Conservation (phyloP, 1,140 invertebrate genomes). For the Berghia stephanieae region DNA sequence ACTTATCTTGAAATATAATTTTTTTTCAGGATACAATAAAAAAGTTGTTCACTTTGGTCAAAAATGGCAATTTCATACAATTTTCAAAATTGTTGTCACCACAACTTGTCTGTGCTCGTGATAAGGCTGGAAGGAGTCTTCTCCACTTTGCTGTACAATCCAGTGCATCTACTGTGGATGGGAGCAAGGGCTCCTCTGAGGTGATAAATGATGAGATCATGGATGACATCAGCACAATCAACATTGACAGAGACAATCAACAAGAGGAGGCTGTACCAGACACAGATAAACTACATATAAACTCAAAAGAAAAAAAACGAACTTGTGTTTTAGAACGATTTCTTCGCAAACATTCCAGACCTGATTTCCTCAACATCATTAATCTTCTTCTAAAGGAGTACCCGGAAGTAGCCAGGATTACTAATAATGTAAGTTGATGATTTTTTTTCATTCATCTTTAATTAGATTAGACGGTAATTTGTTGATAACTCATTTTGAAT, state of each 20-base stretch:
- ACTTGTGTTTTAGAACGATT: background rate
- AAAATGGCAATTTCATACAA: constrained; percentile 16
- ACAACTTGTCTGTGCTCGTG: background rate
- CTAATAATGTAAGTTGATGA: constrained; percentile 24
- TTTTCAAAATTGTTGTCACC: constrained; percentile 13
- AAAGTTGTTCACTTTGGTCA: constrained; percentile 25
- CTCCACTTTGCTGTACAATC: constrained; percentile 25
- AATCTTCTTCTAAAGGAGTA: constrained; percentile 26
- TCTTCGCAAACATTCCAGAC: background rate
- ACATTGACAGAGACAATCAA: background rate
- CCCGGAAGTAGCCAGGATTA: constrained; percentile 13
- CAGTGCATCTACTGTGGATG: too few species aligned
- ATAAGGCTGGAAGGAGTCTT: constrained; percentile 20
- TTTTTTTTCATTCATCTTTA: background rate
- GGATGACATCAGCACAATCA: constrained; percentile 1
- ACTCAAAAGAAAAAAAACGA: background rate
- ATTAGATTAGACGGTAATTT: too few species aligned
- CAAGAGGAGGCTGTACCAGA: background rate
- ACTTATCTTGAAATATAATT: too few species aligned
- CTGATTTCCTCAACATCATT: constrained; percentile 20
- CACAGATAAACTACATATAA: background rate
- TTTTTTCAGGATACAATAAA: constrained; percentile 10
- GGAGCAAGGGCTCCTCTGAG: background rate
- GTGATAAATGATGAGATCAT: background rate
- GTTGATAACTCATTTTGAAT: too few species aligned